Evolutionary conservation across 1,140 invertebrate genomes (phyloP), one percentile per base, ranked within the genome.

Genomic region (Triops cancriformis): DNA sequence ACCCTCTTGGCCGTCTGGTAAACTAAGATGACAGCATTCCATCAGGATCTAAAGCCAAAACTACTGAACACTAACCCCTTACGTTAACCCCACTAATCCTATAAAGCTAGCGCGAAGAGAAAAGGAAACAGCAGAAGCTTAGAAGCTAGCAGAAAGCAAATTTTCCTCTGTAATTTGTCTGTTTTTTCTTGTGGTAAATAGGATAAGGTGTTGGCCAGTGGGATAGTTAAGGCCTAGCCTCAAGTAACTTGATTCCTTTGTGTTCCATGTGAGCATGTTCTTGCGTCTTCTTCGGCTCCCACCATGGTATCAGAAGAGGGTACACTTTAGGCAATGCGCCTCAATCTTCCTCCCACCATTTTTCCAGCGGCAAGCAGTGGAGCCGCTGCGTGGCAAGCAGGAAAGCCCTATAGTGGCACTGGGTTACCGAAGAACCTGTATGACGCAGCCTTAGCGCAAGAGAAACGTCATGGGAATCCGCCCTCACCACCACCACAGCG

Each of bases 231-330:
- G 31, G 10, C 18, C 14, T 64, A 23, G 51, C 51, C 51, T 64
- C 51, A 64, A 64, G 51, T 64, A 64, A 64, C 51, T 64, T 23
- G 51, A 64, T 64, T 64, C 51, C 51, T 64, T 64, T 64, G 51
- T 64, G 51, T 23, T 37, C 18, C 10, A 23, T 64, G 51, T 64
- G 51, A 64, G 18, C 51, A 64, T 64, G 51, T 23, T 23, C 23
- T 23, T 64, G 23, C 23, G 51, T 64, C 51, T 64, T 64, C 18
- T 64, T 64, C 51, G 6, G 14, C 51, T 64, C 51, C 51, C 51
- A 64, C 51, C 51, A 12, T 23, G 9, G 51, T 37, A 37, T 37
- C 31, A 2, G 51, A 12, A 64, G 23, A 64, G 51, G 31, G 2
- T 37, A 2, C 14, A 23, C 51, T 12, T 64, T 64, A 64, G 51